Evolutionary conservation across 2,797 vertebrate species (phyloP), one percentile per base, ranked within the genome.

Genomic region (Sebastiscus tertius): DNA sequence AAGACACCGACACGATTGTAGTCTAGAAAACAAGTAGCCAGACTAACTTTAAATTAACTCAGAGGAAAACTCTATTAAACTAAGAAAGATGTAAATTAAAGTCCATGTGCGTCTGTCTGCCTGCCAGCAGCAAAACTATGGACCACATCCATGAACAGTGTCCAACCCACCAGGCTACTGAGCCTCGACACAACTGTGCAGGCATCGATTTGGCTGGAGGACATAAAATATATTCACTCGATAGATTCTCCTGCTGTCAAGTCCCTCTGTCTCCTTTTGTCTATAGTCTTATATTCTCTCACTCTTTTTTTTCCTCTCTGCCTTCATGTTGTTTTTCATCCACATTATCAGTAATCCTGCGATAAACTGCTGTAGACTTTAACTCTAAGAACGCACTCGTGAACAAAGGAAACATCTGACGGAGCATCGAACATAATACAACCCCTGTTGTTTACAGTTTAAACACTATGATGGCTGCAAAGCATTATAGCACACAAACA

Each of bases 131-230:
- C 42, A 59, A 63, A 74, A 66, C 54, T 18, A 31, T 75, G 69
- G 61, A 67, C 26, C 26, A 27, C 12, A 54, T 66, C 77, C 80
- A 84, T 62, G 55, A 79, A 62, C 67, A n/a, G 24, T 18, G 54
- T 84, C 73, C 71, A 80, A 77, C 20, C 49, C 36, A 13, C 2
- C 16, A 66, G 39, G 33, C 71, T 72, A 31, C 26, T 9, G 24
- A 81, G 72, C 42, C 60, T 58, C 34, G 24, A 24, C 59, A 65
- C 56, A 75, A 75, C 77, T 70, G 75, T 67, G 67, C 68, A 81
- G 62, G 8, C 72, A 86, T 77, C 0, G 56, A 81, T 86, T 79
- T 79, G 78, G 68, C 78, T 77, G 55, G 20, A 73, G 55, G 78
- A 83, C 36, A 66, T 33, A 67, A 71, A 71, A 72, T 64, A 63